phyloP scores from a whole-genome alignment of 2,113 vertebrate species.

The Zootoca vivipara region DNA sequence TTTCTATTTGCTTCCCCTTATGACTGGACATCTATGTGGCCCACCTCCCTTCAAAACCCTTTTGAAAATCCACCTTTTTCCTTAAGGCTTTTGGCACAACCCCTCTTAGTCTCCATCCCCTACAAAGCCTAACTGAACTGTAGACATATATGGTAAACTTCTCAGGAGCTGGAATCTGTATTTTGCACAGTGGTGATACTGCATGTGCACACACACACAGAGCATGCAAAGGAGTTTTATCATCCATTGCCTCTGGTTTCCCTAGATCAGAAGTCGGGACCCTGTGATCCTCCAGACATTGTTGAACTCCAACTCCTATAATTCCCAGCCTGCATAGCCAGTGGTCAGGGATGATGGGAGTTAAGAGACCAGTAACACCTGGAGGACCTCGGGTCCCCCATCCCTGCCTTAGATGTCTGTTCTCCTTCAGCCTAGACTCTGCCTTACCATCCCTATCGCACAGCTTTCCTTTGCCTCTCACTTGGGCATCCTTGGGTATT shows the following conservation, averaged over 20 bases:
- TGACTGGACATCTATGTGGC: no score
- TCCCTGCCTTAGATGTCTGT: neutral
- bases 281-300: neutral
- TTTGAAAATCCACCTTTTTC: no score
- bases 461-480: neutral
- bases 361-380: neutral
- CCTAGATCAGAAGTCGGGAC: no score
- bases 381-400: neutral
- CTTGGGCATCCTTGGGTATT: neutral
- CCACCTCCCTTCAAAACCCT: no score
- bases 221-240: neutral
- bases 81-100: neutral
- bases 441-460: neutral
- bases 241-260: neutral
- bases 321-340: neutral
- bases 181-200: neutral
- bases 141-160: neutral
- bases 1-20: no score
- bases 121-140: no score
- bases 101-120: neutral
- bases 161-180: no score
- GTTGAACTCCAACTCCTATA: neutral
- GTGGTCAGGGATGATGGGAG: neutral
- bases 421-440: neutral
- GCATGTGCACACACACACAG: neutral